Evolutionary conservation across 1,140 invertebrate genomes (phyloP), one percentile per base, ranked within the genome.

Genomic region (Cyclina sinensis): DNA sequence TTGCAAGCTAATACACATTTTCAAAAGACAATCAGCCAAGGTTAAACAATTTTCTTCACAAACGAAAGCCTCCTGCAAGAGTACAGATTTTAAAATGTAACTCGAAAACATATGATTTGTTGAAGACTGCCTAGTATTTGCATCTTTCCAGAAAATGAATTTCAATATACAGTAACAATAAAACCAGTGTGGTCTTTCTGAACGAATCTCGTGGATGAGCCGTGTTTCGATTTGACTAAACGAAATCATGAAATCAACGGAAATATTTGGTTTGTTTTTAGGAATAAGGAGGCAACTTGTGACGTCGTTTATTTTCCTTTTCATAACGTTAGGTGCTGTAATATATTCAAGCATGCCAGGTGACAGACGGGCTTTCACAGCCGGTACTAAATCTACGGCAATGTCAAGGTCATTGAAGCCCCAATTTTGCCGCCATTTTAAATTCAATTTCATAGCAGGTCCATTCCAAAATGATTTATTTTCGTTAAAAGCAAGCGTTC

Each of bases 141-240:
- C 2, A 27, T 70, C 65, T 18, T 70, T 37, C 65, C 65, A 70
- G 65, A 70, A 70, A 18, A 70, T 37, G 65, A 37, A 70, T 70
- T 70, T 70, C 14, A 70, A n/a, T 70, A 70, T 37, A 21, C 3
- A 16, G n/a, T 70, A 70, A n/a, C 65, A 70, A 1, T 37, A 37
- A n/a, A 70, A 70, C 65, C 65, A 70, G 0, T 35, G 32, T n/a
- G 32, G 32, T 4, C 18, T 70, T 39, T 35, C 32, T 37, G 7
- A 9, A 37, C 32, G 35, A 5, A 70, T 5, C 21, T 0, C 16
- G 7, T 27, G 11, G 2, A 70, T 2, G 5, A 70, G 30, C 14
- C 14, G 2, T 37, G 35, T 27, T n/a, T 70, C 65, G 18, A 70
- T 37, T 35, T 70, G 65, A 18, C 32, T 39, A 27, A 70, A 70